phyloP scores from a whole-genome alignment of 2,888 invertebrate species.

The Malachius bipustulatus region DNA sequence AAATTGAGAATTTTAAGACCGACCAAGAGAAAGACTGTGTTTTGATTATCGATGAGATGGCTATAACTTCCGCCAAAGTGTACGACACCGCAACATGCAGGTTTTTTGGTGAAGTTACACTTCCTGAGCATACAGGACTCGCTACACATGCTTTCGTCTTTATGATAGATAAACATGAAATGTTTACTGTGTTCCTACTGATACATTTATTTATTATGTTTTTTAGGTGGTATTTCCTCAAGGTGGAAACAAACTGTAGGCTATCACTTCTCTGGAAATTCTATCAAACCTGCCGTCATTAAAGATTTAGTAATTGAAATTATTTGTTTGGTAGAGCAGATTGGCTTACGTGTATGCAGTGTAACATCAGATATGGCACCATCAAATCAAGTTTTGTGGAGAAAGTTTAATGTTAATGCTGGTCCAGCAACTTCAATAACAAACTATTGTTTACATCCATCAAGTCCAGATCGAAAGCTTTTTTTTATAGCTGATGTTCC shows the following conservation, averaged over 20 bases:
- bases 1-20: slow-evolving; percentile 8
- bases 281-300: neutral
- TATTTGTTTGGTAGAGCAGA: slow-evolving; percentile 5
- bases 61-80: slow-evolving; percentile 10
- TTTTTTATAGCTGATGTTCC: slow-evolving; percentile 15
- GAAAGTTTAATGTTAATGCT: slow-evolving; percentile 13
- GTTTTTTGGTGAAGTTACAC: slow-evolving; percentile 12
- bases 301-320: slow-evolving; percentile 4
- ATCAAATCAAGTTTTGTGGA: slow-evolving; percentile 20
- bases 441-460: slow-evolving; percentile 16
- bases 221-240: slow-evolving; percentile 8
- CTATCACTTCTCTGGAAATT: slow-evolving; percentile 11
- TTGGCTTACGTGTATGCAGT: slow-evolving; percentile 7
- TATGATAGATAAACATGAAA: slow-evolving; percentile 12
- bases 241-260: slow-evolving; percentile 14
- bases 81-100: slow-evolving; percentile 11
- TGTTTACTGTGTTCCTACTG: neutral
- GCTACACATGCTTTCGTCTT: slow-evolving; percentile 15
- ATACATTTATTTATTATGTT: slow-evolving; percentile 2
- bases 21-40: slow-evolving; percentile 12
- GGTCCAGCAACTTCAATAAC: slow-evolving; percentile 5
- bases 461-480: slow-evolving; percentile 12
- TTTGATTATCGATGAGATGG: slow-evolving; percentile 14
- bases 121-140: slow-evolving; percentile 11
- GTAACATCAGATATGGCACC: slow-evolving; percentile 23